Evolutionary conservation across 2,888 invertebrate species (phyloP).

Genomic region (Spilosoma lubricipeda): DNA sequence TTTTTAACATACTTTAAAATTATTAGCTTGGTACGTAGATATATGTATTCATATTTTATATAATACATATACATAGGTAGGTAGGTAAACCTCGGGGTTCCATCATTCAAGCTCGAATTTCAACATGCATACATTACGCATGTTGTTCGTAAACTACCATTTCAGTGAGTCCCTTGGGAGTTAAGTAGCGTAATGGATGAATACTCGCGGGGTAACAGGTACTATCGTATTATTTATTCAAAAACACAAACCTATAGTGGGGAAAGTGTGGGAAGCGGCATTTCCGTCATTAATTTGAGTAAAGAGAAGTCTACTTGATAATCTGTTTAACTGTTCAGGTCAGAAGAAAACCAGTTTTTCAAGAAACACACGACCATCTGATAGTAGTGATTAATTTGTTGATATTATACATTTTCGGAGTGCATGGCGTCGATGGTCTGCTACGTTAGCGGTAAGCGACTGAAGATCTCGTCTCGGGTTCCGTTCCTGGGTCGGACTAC

Average conservation of each 20-base stretch:
- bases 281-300: not conserved
- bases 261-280: not conserved
- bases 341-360: not conserved
- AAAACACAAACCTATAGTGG: not conserved
- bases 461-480: no score
- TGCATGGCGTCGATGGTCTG: no score
- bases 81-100: not conserved
- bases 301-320: not conserved
- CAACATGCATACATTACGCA: slow-evolving; percentile 7
- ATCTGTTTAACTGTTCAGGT: not conserved
- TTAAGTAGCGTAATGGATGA: slow-evolving; percentile 14
- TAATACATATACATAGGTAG: not conserved
- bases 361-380: no score
- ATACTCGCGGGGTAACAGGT: not conserved
- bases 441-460: no score
- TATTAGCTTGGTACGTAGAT: no score
- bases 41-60: no score
- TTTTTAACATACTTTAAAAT: not conserved
- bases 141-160: slow-evolving; percentile 14
- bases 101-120: slow-evolving; percentile 1
- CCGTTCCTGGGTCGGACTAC: no score
- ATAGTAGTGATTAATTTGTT: not conserved
- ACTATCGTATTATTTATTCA: not conserved
- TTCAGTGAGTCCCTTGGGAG: slow-evolving; percentile 11
- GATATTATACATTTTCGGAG: not conserved